Percentiles rank a stretch among this genome's conserved stretches.
Evolutionary conservation across 2,113 vertebrate species (phyloP).

Genomic region (Hemichromis elongatus): DNA sequence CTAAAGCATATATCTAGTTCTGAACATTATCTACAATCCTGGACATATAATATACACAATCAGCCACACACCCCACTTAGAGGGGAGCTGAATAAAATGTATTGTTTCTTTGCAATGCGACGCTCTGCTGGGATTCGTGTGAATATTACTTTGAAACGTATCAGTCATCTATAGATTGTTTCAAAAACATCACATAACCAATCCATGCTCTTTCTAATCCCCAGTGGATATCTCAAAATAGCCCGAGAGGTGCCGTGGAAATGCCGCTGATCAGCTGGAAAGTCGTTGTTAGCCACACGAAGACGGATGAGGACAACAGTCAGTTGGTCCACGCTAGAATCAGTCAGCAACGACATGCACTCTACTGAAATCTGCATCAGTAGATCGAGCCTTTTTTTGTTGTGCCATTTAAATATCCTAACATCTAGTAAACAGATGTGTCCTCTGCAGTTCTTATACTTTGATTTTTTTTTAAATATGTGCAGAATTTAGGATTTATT

Average conservation of each 20-base stretch:
- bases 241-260: fast-evolving
- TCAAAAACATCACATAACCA: not conserved
- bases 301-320: not conserved
- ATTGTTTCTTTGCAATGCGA: not conserved
- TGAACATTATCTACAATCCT: fast-evolving
- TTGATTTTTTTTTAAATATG: not conserved
- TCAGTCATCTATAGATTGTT: not conserved
- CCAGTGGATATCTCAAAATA: not conserved
- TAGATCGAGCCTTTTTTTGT: not conserved
- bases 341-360: not conserved
- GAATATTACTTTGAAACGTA: not conserved
- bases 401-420: not conserved
- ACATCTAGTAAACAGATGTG: not conserved
- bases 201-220: fast-evolving
- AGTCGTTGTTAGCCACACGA: not conserved
- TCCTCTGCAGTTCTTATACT: not conserved
- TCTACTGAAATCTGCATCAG: not conserved
- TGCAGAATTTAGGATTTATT: not conserved
- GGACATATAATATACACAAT: fast-evolving
- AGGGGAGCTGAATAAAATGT: not conserved
- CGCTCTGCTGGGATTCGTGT: not conserved
- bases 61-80: not conserved
- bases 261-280: not conserved
- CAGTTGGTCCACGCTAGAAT: not conserved
- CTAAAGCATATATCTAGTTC: not conserved